Evolutionary conservation across 64 coral and sea anemone genomes (phyloP).

Genomic region (Stichodactyla mertensii): DNA sequence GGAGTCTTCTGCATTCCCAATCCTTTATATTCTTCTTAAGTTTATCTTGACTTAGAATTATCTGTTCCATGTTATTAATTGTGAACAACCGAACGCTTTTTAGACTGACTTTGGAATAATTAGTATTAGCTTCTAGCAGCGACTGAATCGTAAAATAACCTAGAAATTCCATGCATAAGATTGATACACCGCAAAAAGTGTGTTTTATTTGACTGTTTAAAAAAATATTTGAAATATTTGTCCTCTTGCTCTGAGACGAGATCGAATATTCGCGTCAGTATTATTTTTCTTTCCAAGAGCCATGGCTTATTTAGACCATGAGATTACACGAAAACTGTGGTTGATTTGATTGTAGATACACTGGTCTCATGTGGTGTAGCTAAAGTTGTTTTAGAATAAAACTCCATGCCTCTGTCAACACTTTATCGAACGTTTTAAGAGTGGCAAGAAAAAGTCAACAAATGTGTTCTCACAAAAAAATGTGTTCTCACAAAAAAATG

Average conservation of each 20-base stretch:
- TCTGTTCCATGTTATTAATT: conserved; percentile 7
- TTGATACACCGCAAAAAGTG: not conserved
- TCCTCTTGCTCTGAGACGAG: not conserved
- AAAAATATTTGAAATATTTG: conserved; percentile 25
- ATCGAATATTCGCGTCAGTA: not conserved
- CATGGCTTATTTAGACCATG: not conserved
- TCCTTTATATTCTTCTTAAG: not conserved
- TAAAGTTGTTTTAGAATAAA: not conserved
- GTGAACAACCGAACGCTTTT: not conserved
- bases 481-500: not conserved
- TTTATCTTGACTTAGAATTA: conserved; percentile 3
- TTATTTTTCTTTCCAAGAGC: not conserved
- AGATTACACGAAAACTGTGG: not conserved
- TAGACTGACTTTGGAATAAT: not conserved
- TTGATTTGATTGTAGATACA: not conserved
- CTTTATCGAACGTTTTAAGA: not conserved
- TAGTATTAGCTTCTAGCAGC: not conserved
- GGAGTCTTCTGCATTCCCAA: not conserved
- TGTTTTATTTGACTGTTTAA: not conserved
- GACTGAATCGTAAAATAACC: not conserved
- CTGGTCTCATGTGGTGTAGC: not conserved
- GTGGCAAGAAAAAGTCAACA: not conserved
- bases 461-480: not conserved
- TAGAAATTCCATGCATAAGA: not conserved
- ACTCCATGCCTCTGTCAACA: not conserved